A percentile compares a stretch with the other conserved stretches of the same genome.
phyloP scores from a whole-genome alignment of 2,888 invertebrate species.

The Norana najaformis region DNA sequence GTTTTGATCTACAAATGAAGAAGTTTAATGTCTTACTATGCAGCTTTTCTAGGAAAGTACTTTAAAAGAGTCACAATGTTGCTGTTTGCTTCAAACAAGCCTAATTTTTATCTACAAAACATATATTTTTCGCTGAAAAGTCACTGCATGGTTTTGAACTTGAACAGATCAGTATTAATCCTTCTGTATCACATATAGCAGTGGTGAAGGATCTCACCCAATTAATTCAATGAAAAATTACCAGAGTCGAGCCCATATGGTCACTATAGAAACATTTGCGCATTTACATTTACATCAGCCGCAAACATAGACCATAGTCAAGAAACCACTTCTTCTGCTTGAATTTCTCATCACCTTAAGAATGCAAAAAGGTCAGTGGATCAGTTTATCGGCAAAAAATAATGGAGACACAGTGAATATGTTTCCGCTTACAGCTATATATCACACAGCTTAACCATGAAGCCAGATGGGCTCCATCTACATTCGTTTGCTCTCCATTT shows the following conservation, averaged over 20 bases:
- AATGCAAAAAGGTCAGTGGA: neutral
- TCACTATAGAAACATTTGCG: too few relatives aligned
- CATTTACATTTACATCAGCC: neutral
- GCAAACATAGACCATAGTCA: neutral
- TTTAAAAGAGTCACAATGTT: neutral
- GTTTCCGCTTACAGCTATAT: neutral
- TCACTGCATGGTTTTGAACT: too few relatives aligned
- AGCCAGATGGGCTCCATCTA: neutral
- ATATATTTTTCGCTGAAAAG: too few relatives aligned
- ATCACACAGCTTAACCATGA: neutral
- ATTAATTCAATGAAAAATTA: too few relatives aligned
- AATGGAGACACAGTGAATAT: neutral
- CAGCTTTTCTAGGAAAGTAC: neutral
- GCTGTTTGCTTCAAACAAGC: neutral
- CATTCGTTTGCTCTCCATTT: neutral
- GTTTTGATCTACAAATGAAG: too few relatives aligned
- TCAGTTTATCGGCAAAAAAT: conserved; percentile 7
- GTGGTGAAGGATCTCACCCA: too few relatives aligned
- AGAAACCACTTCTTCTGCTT: neutral
- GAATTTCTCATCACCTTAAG: conserved; percentile 13
- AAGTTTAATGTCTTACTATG: neutral
- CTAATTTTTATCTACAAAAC: too few relatives aligned
- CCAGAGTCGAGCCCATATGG: too few relatives aligned
- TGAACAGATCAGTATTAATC: too few relatives aligned
- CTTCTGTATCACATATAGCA: too few relatives aligned